These are phyloP conservation scores for Leptobrachium ailaonicum DNA, from an alignment of 2,113 vertebrate species.

Conservation along the genomic window DNA sequence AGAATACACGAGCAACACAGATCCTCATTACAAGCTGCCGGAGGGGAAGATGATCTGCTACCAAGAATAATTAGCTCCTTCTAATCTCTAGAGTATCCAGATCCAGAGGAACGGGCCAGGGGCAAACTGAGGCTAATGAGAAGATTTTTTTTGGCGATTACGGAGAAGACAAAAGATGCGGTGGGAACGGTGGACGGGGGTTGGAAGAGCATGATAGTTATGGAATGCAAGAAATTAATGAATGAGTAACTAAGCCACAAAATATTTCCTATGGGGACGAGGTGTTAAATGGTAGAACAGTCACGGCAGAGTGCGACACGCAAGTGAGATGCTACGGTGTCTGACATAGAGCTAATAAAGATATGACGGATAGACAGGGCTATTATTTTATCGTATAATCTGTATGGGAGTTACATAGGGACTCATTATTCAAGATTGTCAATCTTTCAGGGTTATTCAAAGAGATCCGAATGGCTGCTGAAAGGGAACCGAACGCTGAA, in stretches of 20 bases:
- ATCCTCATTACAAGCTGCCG: conserved; percentile 44
- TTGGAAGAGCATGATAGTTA: not conserved
- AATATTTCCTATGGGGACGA: not conserved
- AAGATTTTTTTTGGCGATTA: conserved; percentile 34
- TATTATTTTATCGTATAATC: too few relatives aligned
- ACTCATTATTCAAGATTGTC: too few relatives aligned
- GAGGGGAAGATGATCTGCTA: conserved; percentile 36
- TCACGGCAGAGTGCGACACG: too few relatives aligned
- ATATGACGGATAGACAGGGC: too few relatives aligned
- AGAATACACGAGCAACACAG: conserved; percentile 34
- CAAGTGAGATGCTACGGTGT: too few relatives aligned
- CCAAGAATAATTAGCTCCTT: conserved; percentile 45
- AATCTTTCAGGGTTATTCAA: too few relatives aligned
- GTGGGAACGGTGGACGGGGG: not conserved
- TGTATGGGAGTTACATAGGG: too few relatives aligned
- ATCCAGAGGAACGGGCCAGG: conserved; percentile 40
- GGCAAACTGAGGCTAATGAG: conserved; percentile 47
- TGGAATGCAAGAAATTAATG: not conserved
- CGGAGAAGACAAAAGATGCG: conserved; percentile 7
- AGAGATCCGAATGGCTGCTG: too few relatives aligned
- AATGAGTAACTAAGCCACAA: not conserved
- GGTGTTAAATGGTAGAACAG: not conserved
- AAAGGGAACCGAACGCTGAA: too few relatives aligned
- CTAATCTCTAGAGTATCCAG: conserved; percentile 40
- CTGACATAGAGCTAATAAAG: too few relatives aligned